These are phyloP conservation scores for Sylvicola cinctus DNA, from an alignment of 2,888 invertebrate species.

Conservation along the genomic window DNA sequence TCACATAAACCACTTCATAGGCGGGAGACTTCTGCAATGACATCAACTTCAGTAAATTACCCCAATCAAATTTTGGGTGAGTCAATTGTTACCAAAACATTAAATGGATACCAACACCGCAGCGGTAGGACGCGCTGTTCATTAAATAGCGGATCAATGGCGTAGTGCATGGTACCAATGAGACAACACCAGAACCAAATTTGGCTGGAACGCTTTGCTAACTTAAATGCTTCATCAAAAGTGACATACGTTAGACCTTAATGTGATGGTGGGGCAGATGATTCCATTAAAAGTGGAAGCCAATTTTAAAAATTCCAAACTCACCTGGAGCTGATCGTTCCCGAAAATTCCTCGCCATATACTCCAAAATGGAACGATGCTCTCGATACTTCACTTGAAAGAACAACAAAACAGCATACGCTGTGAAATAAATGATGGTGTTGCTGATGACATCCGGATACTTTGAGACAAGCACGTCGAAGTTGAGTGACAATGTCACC, in stretches of 20 bases:
- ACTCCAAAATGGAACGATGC: no score
- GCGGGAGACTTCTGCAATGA: background rate
- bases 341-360: no score
- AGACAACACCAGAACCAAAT: slow-evolving; percentile 13
- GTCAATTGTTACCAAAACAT: slow-evolving; percentile 13
- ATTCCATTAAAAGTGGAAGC: background rate
- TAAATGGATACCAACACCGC: slow-evolving; percentile 19
- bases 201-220: slow-evolving; percentile 12
- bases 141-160: slow-evolving; percentile 13
- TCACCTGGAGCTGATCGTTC: no score
- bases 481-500: no score
- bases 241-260: slow-evolving; percentile 17
- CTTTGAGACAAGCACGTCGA: no score
- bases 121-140: slow-evolving; percentile 15
- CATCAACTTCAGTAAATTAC: no score
- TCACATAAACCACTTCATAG: slow-evolving; percentile 3
- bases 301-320: background rate
- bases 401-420: no score
- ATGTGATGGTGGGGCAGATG: no score
- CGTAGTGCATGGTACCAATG: slow-evolving; percentile 14
- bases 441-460: no score
- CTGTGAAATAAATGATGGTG: no score
- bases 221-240: slow-evolving; percentile 10
- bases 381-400: no score
- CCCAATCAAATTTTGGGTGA: no score